Percentiles rank a stretch among this genome's conserved stretches.
phyloP scores from a whole-genome alignment of 2,113 vertebrate species.

The Gobiocypris rarus region DNA sequence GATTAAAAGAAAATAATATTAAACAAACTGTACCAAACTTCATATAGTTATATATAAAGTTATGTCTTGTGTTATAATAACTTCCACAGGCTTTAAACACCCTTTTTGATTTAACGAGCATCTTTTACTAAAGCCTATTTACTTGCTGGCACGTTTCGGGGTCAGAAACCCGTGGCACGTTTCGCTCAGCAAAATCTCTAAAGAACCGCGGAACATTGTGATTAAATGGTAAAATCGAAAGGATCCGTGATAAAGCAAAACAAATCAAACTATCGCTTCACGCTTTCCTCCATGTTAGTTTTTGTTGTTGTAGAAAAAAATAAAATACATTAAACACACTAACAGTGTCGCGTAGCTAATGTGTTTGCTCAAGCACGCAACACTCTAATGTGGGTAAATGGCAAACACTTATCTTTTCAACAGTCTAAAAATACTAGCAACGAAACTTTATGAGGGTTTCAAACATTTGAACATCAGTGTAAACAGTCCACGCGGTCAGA shows the following conservation, averaged over 20 bases:
- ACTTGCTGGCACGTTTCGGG: constrained; percentile 10
- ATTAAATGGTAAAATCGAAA: not conserved
- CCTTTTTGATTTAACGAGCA: not conserved
- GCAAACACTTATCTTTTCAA: not conserved
- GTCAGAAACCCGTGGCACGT: not conserved
- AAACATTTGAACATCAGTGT: not conserved
- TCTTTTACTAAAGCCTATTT: not conserved
- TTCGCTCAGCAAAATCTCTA: not conserved
- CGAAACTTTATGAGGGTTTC: not conserved
- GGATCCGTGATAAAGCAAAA: not conserved
- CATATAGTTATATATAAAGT: too few species aligned
- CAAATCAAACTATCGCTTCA: not conserved
- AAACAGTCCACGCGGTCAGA: constrained; percentile 5
- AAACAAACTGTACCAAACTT: too few species aligned
- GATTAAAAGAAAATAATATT: not conserved
- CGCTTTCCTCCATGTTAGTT: too few species aligned
- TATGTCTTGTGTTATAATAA: too few species aligned
- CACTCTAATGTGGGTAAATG: not conserved
- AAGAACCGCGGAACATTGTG: not conserved
- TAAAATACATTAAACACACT: not conserved
- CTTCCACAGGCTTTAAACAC: not conserved
- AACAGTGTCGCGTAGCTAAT: not conserved
- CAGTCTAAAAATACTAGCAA: not conserved
- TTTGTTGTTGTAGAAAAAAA: too few species aligned
- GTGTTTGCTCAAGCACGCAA: constrained; percentile 32